phyloP scores from a whole-genome alignment of 2,797 vertebrate species.

The Sebastolobus alascanus region DNA sequence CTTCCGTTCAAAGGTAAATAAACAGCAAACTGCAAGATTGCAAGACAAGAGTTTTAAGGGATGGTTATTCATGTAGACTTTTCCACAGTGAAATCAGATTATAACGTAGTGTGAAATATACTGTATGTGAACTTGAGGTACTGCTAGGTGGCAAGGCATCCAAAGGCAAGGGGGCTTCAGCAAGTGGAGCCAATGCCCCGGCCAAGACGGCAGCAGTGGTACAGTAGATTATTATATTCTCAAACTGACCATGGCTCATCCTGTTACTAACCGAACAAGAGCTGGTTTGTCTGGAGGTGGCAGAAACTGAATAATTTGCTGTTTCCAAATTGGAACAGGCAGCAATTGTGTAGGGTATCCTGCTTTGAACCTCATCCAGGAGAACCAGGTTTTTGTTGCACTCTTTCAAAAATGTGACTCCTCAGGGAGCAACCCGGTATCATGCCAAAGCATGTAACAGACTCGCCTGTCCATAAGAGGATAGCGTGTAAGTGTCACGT shows the following conservation, averaged over 20 bases:
- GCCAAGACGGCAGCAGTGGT: slow-evolving; percentile 60
- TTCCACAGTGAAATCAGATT: slow-evolving; percentile 17
- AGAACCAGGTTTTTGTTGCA: neutral
- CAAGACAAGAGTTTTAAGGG: neutral
- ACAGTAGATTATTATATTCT: slow-evolving; percentile 62
- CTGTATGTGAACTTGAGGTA: slow-evolving; percentile 72
- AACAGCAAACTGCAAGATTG: neutral
- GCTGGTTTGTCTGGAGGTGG: slow-evolving; percentile 48
- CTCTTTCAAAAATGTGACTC: neutral
- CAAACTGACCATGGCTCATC: slow-evolving; percentile 55
- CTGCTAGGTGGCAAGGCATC: slow-evolving; percentile 53
- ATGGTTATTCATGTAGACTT: neutral
- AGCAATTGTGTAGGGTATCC: neutral
- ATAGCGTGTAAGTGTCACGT: no score
- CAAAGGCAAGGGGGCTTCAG: slow-evolving; percentile 55
- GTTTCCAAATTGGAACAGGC: slow-evolving; percentile 4
- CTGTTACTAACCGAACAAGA: slow-evolving; percentile 49
- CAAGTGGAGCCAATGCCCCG: slow-evolving; percentile 57
- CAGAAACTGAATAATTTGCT: slow-evolving; percentile 44
- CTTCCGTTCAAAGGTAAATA: slow-evolving; percentile 92
- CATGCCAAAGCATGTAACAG: no score
- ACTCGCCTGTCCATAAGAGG: no score
- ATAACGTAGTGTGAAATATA: slow-evolving; percentile 54
- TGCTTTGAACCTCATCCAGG: neutral
- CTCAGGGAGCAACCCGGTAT: neutral